phyloP scores from a whole-genome alignment of 2,797 vertebrate species.

The Bucorvus abyssinicus region DNA sequence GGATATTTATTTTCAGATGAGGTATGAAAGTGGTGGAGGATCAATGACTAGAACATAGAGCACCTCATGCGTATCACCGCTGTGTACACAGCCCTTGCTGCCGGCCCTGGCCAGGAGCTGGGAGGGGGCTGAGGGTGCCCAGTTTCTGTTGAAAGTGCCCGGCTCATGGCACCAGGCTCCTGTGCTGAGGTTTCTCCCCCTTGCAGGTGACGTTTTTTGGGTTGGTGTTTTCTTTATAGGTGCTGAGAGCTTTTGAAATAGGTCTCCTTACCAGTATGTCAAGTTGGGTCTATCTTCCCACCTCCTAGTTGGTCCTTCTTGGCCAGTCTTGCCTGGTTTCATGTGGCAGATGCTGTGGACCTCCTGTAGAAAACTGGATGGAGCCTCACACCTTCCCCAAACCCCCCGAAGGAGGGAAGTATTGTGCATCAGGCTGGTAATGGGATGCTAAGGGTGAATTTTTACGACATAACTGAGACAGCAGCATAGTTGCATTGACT shows the following conservation, averaged over 20 bases:
- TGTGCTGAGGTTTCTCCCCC: background rate
- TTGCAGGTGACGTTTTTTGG: background rate
- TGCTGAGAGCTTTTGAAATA: background rate
- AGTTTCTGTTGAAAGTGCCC: fast-evolving
- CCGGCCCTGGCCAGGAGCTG: background rate
- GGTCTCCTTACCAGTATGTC: background rate
- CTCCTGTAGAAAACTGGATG: background rate
- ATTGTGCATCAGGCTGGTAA: fast-evolving
- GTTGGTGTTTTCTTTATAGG: background rate
- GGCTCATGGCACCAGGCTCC: background rate
- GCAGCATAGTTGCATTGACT: fast-evolving
- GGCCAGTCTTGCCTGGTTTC: background rate
- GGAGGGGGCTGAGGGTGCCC: background rate
- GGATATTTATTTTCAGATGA: constrained; percentile 42
- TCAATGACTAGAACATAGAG: background rate
- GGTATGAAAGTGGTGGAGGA: constrained; percentile 17
- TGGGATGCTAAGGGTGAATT: background rate
- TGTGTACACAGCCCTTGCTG: background rate
- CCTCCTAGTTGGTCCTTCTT: fast-evolving
- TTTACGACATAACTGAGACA: fast-evolving
- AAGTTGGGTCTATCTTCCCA: background rate
- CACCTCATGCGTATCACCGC: background rate
- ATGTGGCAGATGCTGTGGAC: background rate
- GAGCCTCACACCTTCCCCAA: background rate
- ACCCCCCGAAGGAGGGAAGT: background rate